Base-by-base conservation (phyloP, 2,888 invertebrate species). In the Drosophila stalkeri region DNA sequence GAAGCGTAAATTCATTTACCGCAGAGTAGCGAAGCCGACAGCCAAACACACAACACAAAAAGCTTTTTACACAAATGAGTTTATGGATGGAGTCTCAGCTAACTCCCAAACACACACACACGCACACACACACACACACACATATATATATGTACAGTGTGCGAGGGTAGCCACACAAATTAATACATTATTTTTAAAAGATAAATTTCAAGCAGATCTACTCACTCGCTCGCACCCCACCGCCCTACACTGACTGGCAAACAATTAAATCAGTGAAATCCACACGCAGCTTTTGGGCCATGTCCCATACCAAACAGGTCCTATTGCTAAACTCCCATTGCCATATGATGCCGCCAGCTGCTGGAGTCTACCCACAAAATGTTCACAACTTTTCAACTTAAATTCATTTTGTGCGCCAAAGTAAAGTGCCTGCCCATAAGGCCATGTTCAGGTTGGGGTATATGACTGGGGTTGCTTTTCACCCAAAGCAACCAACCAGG, bases 361-460 rank as follows among this genome's bases (percentile, higher is more conserved):
- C 27, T 55, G 54, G 43, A 52, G 54, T 31, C 64, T 64, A 35
- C 64, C 75, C 87, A 82, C 82, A 88, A 86, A 88, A 78, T 86
- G 86, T 86, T 88, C 89, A 86, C 86, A 86, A 86, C 84, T 86
- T 86, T 86, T 88, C 86, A 86, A 83, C 89, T 86, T 88, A 88
- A 86, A 86, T 88, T 86, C 82, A 86, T 86, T 86, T 86, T 81
- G 75, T 81, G 71, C 74, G 81, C 76, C 73, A 80, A 76, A 67
- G 75, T 62, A 79, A 79, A 80, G 76, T 73, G 79, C 72, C 72
- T 33, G 64, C 60, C 71, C 78, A 66, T 57, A 51, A 54, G 63
- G 43, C 33, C 33, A 23, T 27, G 18, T 27, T 20, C 33, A n/a
- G 3, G 18, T 16, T 7, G 8, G 16, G 2, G 57, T 5, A 55